Evolutionary conservation across 2,113 vertebrate species (phyloP).

Genomic region (Brachypteracias leptosomus): DNA sequence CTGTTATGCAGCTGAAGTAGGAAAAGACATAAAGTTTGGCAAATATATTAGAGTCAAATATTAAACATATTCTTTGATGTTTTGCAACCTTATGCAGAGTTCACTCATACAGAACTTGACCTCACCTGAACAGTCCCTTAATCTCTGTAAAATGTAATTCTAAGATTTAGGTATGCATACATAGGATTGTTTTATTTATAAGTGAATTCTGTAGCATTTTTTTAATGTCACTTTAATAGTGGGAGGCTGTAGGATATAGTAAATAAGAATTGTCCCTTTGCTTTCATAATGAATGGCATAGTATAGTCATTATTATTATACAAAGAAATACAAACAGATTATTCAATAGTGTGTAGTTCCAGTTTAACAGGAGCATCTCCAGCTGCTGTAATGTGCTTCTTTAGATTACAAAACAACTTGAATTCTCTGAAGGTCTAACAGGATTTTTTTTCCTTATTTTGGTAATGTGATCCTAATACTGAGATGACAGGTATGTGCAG

Average conservation of each 20-base stretch:
- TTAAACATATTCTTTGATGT: slow-evolving; percentile 17
- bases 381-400: background rate
- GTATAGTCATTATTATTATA: background rate
- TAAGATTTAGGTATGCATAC: background rate
- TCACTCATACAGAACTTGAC: background rate
- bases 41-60: background rate
- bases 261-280: background rate
- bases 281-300: background rate
- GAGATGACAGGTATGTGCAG: slow-evolving; percentile 41
- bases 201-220: background rate
- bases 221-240: background rate
- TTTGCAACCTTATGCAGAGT: background rate
- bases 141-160: background rate
- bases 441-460: background rate
- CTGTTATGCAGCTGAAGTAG: slow-evolving; percentile 32
- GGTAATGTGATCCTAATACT: slow-evolving; percentile 36
- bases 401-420: background rate
- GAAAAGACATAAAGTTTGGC: background rate
- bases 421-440: slow-evolving; percentile 3
- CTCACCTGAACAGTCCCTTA: background rate
- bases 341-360: background rate
- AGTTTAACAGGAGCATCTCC: background rate
- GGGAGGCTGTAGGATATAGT: background rate
- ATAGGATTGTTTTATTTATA: background rate
- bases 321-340: background rate